Evolutionary conservation across 53 echinoderm and acorn worm species (phyloP).

Genomic region (Hippasteria phrygiana): DNA sequence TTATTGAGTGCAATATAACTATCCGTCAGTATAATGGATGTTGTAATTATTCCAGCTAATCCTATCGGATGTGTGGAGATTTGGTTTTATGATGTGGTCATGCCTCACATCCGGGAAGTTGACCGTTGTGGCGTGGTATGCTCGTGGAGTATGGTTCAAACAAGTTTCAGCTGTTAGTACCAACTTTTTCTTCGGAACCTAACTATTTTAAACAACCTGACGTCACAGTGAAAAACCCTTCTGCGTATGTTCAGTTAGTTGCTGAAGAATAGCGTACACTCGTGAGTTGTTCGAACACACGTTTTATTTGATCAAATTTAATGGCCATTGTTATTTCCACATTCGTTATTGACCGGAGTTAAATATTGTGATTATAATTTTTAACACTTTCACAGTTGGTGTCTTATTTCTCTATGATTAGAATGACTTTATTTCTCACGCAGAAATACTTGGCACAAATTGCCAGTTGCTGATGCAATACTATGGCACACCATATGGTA

Average conservation of each 20-base stretch:
- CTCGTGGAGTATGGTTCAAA: not conserved
- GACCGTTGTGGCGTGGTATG: not conserved
- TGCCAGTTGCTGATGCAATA: not conserved
- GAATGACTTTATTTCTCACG: not conserved
- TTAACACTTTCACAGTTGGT: no score
- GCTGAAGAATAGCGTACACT: not conserved
- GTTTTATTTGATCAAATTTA: no score
- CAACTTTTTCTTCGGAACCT: not conserved
- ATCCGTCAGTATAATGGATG: slow-evolving; percentile 19
- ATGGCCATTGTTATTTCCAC: no score
- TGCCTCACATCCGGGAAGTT: slow-evolving; percentile 47
- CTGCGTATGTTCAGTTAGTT: not conserved
- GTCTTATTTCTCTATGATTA: not conserved
- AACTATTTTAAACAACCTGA: not conserved
- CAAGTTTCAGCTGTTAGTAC: not conserved
- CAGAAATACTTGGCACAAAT: not conserved
- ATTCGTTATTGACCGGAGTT: no score
- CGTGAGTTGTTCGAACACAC: not conserved
- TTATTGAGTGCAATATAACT: not conserved
- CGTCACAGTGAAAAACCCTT: not conserved
- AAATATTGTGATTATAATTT: no score
- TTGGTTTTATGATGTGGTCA: slow-evolving; percentile 32
- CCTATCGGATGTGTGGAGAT: slow-evolving; percentile 43
- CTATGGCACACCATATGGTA: not conserved
- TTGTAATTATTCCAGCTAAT: slow-evolving; percentile 43